Evolutionary conservation across 2,888 invertebrate genomes (phyloP).

Genomic region (Andrena chrysosceles): DNA sequence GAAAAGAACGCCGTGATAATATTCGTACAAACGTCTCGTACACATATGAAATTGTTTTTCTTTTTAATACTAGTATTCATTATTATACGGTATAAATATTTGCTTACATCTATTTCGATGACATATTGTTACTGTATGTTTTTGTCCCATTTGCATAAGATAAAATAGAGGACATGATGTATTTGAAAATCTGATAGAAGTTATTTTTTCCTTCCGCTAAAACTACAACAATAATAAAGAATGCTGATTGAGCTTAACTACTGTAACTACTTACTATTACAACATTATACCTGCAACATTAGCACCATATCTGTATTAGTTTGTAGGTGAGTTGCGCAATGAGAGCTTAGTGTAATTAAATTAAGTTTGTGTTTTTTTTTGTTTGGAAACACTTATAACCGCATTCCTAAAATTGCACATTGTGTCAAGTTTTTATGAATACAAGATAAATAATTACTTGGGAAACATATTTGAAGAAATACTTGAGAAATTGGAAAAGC

Average conservation of each 20-base stretch:
- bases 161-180: slow-evolving; percentile 33
- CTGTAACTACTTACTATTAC: slow-evolving; percentile 63
- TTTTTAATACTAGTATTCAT: slow-evolving; percentile 58
- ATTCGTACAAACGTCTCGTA: slow-evolving; percentile 69
- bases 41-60: slow-evolving; percentile 62
- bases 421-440: slow-evolving; percentile 11
- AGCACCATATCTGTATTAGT: slow-evolving; percentile 74
- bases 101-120: slow-evolving; percentile 72
- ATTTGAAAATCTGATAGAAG: slow-evolving; percentile 45
- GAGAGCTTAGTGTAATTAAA: slow-evolving; percentile 27
- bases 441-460: background rate
- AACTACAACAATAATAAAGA: slow-evolving; percentile 51
- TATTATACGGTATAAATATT: slow-evolving; percentile 70
- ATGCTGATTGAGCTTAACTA: slow-evolving; percentile 57
- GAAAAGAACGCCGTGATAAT: slow-evolving; percentile 52
- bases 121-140: slow-evolving; percentile 54
- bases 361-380: slow-evolving; percentile 13
- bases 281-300: slow-evolving; percentile 68
- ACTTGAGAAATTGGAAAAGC: background rate
- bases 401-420: slow-evolving; percentile 30
- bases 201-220: slow-evolving; percentile 35
- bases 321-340: slow-evolving; percentile 53
- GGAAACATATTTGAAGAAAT: background rate
- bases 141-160: slow-evolving; percentile 40
- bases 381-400: slow-evolving; percentile 5